phyloP scores from a whole-genome alignment of 1,140 invertebrate genomes.

The Sminthurinus signatus region DNA sequence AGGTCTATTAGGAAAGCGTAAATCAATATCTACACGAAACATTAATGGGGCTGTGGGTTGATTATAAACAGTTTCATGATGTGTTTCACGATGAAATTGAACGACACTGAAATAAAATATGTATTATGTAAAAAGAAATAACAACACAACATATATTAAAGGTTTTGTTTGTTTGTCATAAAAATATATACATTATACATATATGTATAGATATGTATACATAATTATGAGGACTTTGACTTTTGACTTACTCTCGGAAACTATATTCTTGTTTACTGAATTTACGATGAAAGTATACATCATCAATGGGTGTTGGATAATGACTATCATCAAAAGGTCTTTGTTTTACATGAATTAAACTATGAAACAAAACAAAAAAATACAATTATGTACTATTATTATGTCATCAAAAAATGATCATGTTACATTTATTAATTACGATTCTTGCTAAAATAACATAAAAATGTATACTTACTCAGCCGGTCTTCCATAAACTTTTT shows the following conservation, averaged over 20 bases:
- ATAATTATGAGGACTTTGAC: no score
- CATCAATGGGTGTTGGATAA: slow-evolving; percentile 54
- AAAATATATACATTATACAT: no score
- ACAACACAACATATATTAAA: no score
- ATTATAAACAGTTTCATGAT: slow-evolving; percentile 70
- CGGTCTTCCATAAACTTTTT: slow-evolving; percentile 50
- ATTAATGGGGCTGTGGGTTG: slow-evolving; percentile 57
- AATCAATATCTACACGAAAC: slow-evolving; percentile 35
- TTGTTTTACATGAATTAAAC: slow-evolving; percentile 32
- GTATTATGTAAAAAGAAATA: no score
- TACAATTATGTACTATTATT: neutral
- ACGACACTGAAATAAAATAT: no score
- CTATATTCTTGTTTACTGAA: slow-evolving; percentile 58
- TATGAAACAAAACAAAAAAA: slow-evolving; percentile 12
- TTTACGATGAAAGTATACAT: slow-evolving; percentile 59
- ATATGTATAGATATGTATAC: no score
- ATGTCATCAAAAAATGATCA: neutral
- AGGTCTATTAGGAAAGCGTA: slow-evolving; percentile 31
- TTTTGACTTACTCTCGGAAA: slow-evolving; percentile 61
- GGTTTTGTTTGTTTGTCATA: no score
- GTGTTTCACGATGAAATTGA: slow-evolving; percentile 61
- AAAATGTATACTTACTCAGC: slow-evolving; percentile 40
- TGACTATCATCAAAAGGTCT: slow-evolving; percentile 52
- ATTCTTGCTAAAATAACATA: neutral
- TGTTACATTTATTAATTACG: neutral